Base-by-base conservation (phyloP, 2,888 invertebrate genomes). In the Ariolimax columbianus region DNA sequence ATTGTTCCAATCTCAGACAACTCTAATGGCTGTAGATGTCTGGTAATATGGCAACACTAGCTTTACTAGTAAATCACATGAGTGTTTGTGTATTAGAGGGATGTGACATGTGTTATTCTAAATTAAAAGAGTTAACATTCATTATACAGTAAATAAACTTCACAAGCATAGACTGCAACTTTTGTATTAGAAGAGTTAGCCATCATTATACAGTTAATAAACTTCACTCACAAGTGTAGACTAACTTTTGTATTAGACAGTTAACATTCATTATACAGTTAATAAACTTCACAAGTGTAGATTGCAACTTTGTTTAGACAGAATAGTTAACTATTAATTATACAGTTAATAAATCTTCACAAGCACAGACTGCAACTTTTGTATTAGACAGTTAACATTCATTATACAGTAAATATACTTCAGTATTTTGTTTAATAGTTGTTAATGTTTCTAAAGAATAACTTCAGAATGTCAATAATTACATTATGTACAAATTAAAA, bases 11-110 rank as follows among this genome's bases (percentile, higher is more conserved):
- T 75, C 51, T 40, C 51, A 75, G 40, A 75, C 30, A 30, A 23
- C 3, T 36, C 36, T 70, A 11, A 23, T 40, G 40, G 19, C 51
- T 75, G 51, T 47, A 75, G 51, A 33, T 75, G 51, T 75, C 30
- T 33, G 30, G 51, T 51, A 40, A n/a, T 43, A n/a, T 75, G 75
- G 75, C 75, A 75, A 51, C 75, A 75, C 51, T 73, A 17, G n/a
- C 17, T n/a, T 73, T 17, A 73, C 43, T 9, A 73, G 3, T 73
- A 73, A 38, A 38, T 73, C 40, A 43, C n/a, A 73, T 43, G 73
- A 43, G 0, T 51, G 33, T 75, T 43, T 51, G 30, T 1, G 3
- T 33, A 51, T 1, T 26, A 51, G 17, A 51, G 30, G 7, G n/a
- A 17, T 11, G 36, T 36, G 36, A 30, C 23, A 63, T 63, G n/a